A percentile compares a stretch with the other conserved stretches of the same genome.
Conservation (phyloP, 2,113 vertebrate species). For the Lynx canadensis region DNA sequence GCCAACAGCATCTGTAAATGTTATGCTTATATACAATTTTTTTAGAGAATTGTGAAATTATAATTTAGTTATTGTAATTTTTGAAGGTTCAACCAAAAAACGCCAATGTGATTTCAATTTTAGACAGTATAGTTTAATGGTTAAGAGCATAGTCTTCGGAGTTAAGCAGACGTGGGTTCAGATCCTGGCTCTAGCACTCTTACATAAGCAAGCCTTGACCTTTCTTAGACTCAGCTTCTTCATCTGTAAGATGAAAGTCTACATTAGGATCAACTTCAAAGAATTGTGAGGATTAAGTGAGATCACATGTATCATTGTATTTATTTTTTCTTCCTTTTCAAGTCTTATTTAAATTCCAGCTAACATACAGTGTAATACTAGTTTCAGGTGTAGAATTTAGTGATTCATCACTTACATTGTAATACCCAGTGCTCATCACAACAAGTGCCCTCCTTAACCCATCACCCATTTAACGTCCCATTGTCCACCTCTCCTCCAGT, state of each 20-base stretch:
- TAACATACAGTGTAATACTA: neutral
- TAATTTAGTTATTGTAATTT: constrained; percentile 31
- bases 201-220: neutral
- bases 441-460: neutral
- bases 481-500: neutral
- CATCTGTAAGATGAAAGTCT: neutral
- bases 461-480: neutral
- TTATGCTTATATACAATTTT: constrained; percentile 58
- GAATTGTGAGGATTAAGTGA: constrained; percentile 6
- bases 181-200: neutral
- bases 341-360: neutral
- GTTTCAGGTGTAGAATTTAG: neutral
- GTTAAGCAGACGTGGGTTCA: neutral
- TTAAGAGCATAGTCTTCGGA: neutral
- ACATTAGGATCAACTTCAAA: neutral
- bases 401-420: neutral
- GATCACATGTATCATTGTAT: neutral
- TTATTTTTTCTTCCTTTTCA: neutral
- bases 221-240: constrained; percentile 20
- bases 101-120: neutral
- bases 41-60: neutral
- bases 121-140: neutral
- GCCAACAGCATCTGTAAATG: neutral
- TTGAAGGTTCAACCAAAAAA: constrained; percentile 23
- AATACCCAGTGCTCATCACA: neutral